Evolutionary conservation across 2,888 invertebrate genomes (phyloP).

Genomic region (Yponomeuta cagnagella): DNA sequence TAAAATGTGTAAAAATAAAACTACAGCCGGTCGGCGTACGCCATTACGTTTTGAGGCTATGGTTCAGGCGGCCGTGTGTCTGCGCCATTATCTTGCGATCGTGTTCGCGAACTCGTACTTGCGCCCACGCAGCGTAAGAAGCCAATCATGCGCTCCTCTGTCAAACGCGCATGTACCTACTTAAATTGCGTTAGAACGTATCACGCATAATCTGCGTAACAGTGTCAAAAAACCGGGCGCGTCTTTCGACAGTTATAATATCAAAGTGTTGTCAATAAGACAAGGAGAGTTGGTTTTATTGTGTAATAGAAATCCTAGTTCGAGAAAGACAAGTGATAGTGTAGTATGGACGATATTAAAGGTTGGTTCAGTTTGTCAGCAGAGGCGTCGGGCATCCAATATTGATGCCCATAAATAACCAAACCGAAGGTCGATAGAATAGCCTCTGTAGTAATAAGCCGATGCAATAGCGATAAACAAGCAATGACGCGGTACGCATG

Average conservation of each 20-base stretch:
- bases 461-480: not conserved
- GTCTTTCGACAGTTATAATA: not conserved
- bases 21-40: not conserved
- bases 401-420: not conserved
- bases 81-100: not conserved
- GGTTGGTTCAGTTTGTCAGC: not conserved
- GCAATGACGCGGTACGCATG: slow-evolving; percentile 26
- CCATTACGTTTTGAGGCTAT: slow-evolving; percentile 3
- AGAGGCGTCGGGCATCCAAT: not conserved
- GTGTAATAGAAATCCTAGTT: not conserved
- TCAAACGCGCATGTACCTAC: not conserved
- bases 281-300: no score
- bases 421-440: slow-evolving; percentile 1
- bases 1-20: not conserved
- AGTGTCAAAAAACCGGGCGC: not conserved
- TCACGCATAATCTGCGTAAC: not conserved
- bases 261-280: not conserved
- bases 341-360: not conserved
- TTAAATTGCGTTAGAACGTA: not conserved
- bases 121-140: not conserved
- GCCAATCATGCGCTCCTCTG: not conserved
- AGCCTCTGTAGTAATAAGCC: not conserved
- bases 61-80: not conserved
- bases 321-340: not conserved
- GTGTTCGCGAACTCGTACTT: not conserved